A percentile compares a stretch with the other conserved stretches of the same genome.
Evolutionary conservation across 2,113 vertebrate species (phyloP).

Genomic region (Chaenocephalus aceratus): DNA sequence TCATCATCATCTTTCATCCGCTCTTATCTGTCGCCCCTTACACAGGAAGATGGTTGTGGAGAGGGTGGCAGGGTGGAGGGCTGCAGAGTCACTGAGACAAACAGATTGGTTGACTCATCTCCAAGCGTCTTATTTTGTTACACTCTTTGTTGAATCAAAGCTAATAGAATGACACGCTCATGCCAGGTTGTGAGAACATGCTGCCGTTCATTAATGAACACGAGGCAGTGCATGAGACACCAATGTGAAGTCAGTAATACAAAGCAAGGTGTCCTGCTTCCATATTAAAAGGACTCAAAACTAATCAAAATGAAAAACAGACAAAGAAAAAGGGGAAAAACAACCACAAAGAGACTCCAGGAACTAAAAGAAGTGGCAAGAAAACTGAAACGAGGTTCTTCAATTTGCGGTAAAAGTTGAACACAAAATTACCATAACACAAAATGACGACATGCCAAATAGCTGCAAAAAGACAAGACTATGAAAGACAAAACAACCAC

Average conservation of each 20-base stretch:
- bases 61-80: constrained; percentile 17
- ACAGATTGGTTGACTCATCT: constrained; percentile 43
- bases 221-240: not conserved
- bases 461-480: no score
- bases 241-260: not conserved
- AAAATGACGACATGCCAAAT: no score
- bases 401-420: not conserved
- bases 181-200: constrained; percentile 15
- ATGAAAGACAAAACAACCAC: no score
- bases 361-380: no score
- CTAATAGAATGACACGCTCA: constrained; percentile 39
- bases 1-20: constrained; percentile 76
- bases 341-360: no score
- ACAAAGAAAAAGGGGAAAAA: no score
- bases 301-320: no score
- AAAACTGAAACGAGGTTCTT: no score
- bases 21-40: constrained; percentile 56
- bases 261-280: not conserved
- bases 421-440: not conserved
- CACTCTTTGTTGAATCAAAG: constrained; percentile 40
- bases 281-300: not conserved
- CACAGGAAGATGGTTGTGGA: constrained; percentile 50
- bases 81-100: constrained; percentile 22
- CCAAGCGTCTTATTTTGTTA: constrained; percentile 54
- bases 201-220: not conserved